Conservation (phyloP, 2,113 vertebrate species). For the Octodon degus region DNA sequence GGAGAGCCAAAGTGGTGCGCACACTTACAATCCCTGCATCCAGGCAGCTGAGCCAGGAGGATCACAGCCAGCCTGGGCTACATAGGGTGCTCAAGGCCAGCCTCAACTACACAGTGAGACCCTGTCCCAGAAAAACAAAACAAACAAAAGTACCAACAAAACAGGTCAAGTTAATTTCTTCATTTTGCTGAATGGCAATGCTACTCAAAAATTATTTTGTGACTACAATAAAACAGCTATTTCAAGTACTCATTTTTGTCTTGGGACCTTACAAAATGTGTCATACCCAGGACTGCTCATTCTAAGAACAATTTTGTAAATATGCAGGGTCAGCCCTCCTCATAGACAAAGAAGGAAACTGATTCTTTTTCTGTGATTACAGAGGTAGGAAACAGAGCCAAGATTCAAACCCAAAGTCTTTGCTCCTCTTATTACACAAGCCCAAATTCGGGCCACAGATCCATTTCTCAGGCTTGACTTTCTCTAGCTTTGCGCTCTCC, state of each 20-base stretch:
- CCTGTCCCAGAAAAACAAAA: neutral
- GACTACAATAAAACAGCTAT: neutral
- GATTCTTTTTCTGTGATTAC: neutral
- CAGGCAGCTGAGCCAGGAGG: neutral
- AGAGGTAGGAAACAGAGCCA: neutral
- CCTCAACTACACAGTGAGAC: neutral
- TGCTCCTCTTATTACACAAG: neutral
- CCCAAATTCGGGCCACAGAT: neutral
- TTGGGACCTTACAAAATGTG: neutral
- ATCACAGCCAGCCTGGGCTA: neutral
- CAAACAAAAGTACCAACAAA: neutral
- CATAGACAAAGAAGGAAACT: neutral
- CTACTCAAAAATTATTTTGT: neutral
- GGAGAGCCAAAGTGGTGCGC: neutral
- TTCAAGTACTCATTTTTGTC: neutral
- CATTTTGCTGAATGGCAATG: neutral
- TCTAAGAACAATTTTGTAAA: neutral
- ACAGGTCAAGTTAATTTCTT: neutral
- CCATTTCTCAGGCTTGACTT: neutral
- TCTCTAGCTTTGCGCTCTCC: neutral
- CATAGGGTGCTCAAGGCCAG: neutral
- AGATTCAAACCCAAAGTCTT: neutral
- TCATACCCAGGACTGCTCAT: neutral
- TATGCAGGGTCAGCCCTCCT: neutral
- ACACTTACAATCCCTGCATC: neutral